phyloP scores from a whole-genome alignment of 2,888 invertebrate species.

The Globia sparganii region DNA sequence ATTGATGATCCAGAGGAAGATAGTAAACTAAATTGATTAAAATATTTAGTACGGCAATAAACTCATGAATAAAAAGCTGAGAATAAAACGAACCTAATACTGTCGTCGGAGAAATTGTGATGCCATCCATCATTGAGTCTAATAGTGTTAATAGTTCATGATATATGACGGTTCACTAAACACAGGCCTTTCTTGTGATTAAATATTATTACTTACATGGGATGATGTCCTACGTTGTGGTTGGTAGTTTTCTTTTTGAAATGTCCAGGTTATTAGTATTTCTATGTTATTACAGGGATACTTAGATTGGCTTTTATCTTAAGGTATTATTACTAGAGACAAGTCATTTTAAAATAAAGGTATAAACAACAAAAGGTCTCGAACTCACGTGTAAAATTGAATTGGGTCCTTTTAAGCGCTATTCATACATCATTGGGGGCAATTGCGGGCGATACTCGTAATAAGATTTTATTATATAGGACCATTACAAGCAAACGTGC shows the following conservation, averaged over 20 bases:
- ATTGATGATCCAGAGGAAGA: constrained; percentile 82
- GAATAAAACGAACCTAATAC: constrained; percentile 78
- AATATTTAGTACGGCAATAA: constrained; percentile 81
- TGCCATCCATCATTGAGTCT: constrained; percentile 79
- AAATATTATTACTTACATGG: constrained; percentile 41
- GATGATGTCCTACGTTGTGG: constrained; percentile 21
- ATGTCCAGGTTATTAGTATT: constrained; percentile 28
- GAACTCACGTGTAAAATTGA: constrained; percentile 75
- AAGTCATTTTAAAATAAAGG: constrained; percentile 58
- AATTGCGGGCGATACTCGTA: constrained; percentile 81
- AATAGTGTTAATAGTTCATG: constrained; percentile 78
- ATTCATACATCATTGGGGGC: constrained; percentile 82
- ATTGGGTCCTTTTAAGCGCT: constrained; percentile 79
- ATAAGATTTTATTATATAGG: constrained; percentile 88
- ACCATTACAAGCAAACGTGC: constrained; percentile 86
- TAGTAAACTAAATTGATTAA: constrained; percentile 82
- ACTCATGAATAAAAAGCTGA: constrained; percentile 80
- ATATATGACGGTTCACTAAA: constrained; percentile 72
- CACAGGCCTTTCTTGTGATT: constrained; percentile 56
- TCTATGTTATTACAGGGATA: constrained; percentile 25
- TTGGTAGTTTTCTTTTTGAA: constrained; percentile 25
- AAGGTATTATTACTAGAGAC: constrained; percentile 45
- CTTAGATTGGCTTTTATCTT: constrained; percentile 29
- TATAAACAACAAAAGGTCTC: constrained; percentile 45
- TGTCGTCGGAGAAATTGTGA: constrained; percentile 80